Base-by-base conservation (phyloP, 2,888 invertebrate species). In the Eupeodes latifasciatus region DNA sequence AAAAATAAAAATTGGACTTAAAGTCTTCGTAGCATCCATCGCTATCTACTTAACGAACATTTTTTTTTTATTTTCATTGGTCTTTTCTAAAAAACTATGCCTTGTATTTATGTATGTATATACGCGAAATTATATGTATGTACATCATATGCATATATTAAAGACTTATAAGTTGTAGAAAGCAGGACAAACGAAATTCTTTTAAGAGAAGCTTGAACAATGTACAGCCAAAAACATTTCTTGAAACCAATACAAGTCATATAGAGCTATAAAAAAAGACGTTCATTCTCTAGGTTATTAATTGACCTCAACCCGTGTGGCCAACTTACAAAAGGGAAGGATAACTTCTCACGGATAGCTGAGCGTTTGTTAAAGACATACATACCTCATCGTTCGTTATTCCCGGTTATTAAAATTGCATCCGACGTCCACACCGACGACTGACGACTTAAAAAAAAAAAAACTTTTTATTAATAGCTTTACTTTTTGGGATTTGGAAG, bases 281-380 rank as follows among this genome's bases (percentile, higher is more conserved):
- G 59, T 36, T 36, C 34, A 78, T 82, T 82, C 74, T 77, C 76
- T 76, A 72, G 77, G 64, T 82, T 82, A 86, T 86, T 82, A 86
- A 86, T 86, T 82, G 86, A 86, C 74, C 82, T 74, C 69, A 57
- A 79, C 57, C 86, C 78, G 86, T 82, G 82, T 79, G 82, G 82
- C 78, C 61, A 74, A 16, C 53, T 49, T 59, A 81, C 67, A 69
- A 74, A 62, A 55, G 55, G 77, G 53, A 69, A 82, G 78, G 86
- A 86, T 82, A 82, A 82, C 74, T 82, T 78, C 82, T 82, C 74
- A 82, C 69, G 57, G 55, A 71, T 55, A 53, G 49, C 44, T 47
- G 36, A 40, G 40, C 34, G 51, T 16, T 62, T 82, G 75, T 78
- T 75, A 61, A 69, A 14, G 74, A 71, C 78, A 69, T 69, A 71